phyloP scores from a whole-genome alignment of 2,888 invertebrate species.

The Ormyrus rosae region DNA sequence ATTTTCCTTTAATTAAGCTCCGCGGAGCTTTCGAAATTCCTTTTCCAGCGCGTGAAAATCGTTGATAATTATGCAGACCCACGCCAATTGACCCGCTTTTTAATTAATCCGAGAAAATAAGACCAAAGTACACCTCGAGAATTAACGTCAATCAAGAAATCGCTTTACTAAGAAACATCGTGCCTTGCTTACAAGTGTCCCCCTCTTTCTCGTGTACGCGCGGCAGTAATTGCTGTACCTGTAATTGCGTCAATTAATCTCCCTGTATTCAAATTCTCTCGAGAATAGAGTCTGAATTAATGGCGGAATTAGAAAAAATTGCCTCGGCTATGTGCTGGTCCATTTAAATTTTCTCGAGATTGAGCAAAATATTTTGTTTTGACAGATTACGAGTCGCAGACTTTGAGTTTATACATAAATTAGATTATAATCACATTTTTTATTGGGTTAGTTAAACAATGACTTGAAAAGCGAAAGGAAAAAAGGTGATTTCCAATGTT shows the following conservation, averaged over 20 bases:
- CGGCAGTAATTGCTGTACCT: conserved; percentile 17
- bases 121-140: conserved; percentile 21
- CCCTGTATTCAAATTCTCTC: conserved; percentile 21
- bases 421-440: too few relatives aligned
- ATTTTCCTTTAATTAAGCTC: too few relatives aligned
- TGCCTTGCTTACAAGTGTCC: neutral
- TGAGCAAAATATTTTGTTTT: too few relatives aligned
- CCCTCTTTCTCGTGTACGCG: conserved; percentile 10
- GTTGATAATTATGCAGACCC: conserved; percentile 24
- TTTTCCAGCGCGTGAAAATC: neutral
- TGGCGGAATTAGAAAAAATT: conserved; percentile 21
- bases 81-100: conserved; percentile 44
- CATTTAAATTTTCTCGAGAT: too few relatives aligned
- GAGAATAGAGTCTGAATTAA: neutral
- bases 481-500: too few relatives aligned
- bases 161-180: conserved; percentile 16
- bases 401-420: too few relatives aligned
- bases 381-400: too few relatives aligned
- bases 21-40: too few relatives aligned
- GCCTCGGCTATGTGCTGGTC: too few relatives aligned
- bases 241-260: conserved; percentile 49
- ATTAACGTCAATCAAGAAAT: conserved; percentile 50
- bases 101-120: conserved; percentile 28
- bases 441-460: too few relatives aligned
- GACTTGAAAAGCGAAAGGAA: too few relatives aligned